phyloP scores from a whole-genome alignment of 2,113 vertebrate species.

The Tor tambroides region DNA sequence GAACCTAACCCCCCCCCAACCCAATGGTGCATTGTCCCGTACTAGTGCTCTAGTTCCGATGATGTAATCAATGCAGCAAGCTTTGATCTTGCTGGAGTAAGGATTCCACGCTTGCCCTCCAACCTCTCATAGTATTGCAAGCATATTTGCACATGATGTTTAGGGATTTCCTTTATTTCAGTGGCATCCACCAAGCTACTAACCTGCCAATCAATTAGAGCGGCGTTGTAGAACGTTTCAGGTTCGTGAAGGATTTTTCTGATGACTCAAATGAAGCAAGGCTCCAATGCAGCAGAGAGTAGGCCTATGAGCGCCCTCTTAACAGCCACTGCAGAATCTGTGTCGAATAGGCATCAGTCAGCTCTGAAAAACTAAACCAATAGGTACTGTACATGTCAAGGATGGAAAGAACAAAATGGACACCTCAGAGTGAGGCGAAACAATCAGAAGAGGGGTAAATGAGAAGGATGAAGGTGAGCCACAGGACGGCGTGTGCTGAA shows the following conservation, averaged over 20 bases:
- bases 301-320: slow-evolving; percentile 43
- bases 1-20: not conserved
- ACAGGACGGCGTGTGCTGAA: not conserved
- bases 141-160: not conserved
- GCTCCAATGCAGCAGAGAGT: slow-evolving; percentile 54
- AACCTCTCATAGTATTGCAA: slow-evolving; percentile 3
- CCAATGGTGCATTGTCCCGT: slow-evolving; percentile 81
- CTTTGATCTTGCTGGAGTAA: slow-evolving; percentile 77
- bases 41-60: slow-evolving; percentile 75
- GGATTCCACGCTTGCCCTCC: slow-evolving; percentile 61
- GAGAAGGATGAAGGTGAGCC: slow-evolving; percentile 38
- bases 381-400: not conserved
- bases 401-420: not conserved
- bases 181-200: not conserved
- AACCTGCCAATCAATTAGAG: not conserved
- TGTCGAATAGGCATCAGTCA: slow-evolving; percentile 47
- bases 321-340: slow-evolving; percentile 62
- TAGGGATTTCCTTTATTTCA: not conserved
- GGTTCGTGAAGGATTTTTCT: slow-evolving; percentile 20
- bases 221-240: no score
- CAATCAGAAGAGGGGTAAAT: slow-evolving; percentile 31
- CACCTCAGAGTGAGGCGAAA: slow-evolving; percentile 47
- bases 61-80: slow-evolving; percentile 86
- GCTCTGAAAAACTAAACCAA: slow-evolving; percentile 33
- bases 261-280: slow-evolving; percentile 49